Percentiles rank a stretch among this genome's conserved stretches.
Conservation (phyloP, 2,888 invertebrate species). For the Melangyna quadrimaculata region DNA sequence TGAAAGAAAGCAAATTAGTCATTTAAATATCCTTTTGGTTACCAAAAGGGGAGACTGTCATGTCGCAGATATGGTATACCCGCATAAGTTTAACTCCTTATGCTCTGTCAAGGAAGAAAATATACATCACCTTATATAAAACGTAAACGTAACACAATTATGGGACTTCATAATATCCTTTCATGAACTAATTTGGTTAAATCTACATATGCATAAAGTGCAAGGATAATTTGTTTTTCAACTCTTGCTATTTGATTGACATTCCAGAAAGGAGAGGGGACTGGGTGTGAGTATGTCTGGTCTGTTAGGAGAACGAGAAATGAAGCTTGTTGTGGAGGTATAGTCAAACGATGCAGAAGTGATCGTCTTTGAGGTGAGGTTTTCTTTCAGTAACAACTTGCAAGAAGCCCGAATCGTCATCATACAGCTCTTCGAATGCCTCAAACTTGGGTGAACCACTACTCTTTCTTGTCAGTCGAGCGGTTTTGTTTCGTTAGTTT, state of each 20-base stretch:
- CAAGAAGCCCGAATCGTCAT: slow-evolving; percentile 23
- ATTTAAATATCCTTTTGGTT: slow-evolving; percentile 38
- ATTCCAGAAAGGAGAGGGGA: slow-evolving; percentile 37
- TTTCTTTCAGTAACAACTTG: slow-evolving; percentile 42
- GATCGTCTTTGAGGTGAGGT: slow-evolving; percentile 25
- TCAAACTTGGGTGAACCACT: slow-evolving; percentile 48
- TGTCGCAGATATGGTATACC: background rate
- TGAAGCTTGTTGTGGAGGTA: too few relatives aligned
- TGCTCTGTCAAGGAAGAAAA: background rate
- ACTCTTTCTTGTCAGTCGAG: slow-evolving; percentile 18
- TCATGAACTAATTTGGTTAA: slow-evolving; percentile 66
- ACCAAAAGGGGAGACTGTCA: background rate
- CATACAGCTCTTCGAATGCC: slow-evolving; percentile 11
- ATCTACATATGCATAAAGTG: slow-evolving; percentile 66
- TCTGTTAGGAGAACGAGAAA: too few relatives aligned
- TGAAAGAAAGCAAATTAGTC: slow-evolving; percentile 57
- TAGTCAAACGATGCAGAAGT: background rate
- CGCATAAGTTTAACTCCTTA: background rate
- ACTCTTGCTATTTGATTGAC: slow-evolving; percentile 65
- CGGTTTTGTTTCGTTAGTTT: slow-evolving; percentile 35
- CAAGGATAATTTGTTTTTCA: slow-evolving; percentile 69
- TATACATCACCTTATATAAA: slow-evolving; percentile 3
- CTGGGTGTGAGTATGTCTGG: too few relatives aligned
- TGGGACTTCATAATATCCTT: slow-evolving; percentile 62
- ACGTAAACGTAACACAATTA: slow-evolving; percentile 63